phyloP scores from a whole-genome alignment of 2,113 vertebrate genomes.

The Phaetusa simplex region DNA sequence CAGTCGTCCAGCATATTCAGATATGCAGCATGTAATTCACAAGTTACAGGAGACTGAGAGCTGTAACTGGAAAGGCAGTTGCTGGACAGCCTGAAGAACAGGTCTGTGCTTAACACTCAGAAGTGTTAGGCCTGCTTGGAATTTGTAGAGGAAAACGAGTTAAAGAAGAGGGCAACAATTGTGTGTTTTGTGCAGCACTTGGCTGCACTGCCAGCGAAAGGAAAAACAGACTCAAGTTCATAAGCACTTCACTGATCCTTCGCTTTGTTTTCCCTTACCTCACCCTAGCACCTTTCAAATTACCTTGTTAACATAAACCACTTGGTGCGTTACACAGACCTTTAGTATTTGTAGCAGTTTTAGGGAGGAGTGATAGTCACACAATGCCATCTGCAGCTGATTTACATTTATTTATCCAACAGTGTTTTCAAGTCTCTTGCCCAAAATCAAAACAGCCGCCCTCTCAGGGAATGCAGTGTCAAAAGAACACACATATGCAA shows the following conservation, averaged over 20 bases:
- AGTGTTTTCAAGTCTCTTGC: neutral
- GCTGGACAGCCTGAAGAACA: neutral
- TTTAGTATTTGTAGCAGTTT: neutral
- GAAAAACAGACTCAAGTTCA: conserved; percentile 18
- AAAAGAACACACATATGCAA: neutral
- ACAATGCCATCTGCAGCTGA: conserved; percentile 34
- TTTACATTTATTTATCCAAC: conserved; percentile 42
- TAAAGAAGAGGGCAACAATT: neutral
- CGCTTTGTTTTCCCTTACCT: conserved; percentile 40
- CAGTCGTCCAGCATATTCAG: neutral
- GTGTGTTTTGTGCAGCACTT: neutral
- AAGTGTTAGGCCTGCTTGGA: neutral
- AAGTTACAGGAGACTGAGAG: neutral
- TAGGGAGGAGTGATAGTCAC: neutral
- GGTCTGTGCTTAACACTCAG: neutral
- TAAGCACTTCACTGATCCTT: conserved; percentile 3
- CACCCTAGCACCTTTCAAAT: conserved; percentile 40
- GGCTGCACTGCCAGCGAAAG: neutral
- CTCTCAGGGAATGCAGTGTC: neutral
- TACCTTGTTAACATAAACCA: conserved; percentile 18
- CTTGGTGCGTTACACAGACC: neutral
- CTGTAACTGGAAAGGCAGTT: neutral
- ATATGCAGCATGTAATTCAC: neutral
- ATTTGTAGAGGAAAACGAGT: neutral
- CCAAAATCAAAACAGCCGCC: neutral